Evolutionary conservation across 2,888 invertebrate genomes (phyloP), one percentile per base, ranked within the genome.

Genomic region (Drosophila peninsularis): DNA sequence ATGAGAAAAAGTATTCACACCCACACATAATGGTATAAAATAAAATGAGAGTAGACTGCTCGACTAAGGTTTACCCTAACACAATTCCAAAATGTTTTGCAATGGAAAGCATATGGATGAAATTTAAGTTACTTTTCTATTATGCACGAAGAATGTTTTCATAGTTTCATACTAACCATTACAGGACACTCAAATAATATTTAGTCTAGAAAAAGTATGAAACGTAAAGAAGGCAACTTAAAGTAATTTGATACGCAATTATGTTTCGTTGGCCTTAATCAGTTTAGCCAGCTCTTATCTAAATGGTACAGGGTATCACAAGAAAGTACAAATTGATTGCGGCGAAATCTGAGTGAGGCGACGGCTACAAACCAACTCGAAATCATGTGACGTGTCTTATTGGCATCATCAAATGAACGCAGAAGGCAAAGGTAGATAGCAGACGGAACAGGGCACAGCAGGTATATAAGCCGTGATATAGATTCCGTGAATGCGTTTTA

Each of bases 311-410:
- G 63, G 52, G 61, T 53, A 66, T 53, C 32, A 2, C 1, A 44
- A 9, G 14, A 19, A 17, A 30, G n/a, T 36, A 47, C 44, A 54
- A 55, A 44, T 36, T 9, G 36, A 44, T 45, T 56, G 61, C 45
- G 36, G 45, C 56, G 44, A 56, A 52, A 34, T 44, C 21, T 42
- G n/a, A 41, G 49, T 19, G 47, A 50, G 60, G 44, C 41, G 45
- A 41, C 64, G 62, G 17, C 30, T 34, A 32, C 24, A 47, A 55
- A 56, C 13, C 61, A 53, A 63, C 39, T 57, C 2, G n/a, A 6
- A 68, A 78, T 81, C 76, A 74, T 65, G 76, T 90, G 90, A 88
- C 90, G 91, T 90, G 90, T 84, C 88, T 90, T 90, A 91, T 90
- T 91, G 83, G 88, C 90, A 81, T 90, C 91, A 85, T 89, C 82